Conservation (phyloP, 2,797 vertebrate genomes). For the Synanceia verrucosa region DNA sequence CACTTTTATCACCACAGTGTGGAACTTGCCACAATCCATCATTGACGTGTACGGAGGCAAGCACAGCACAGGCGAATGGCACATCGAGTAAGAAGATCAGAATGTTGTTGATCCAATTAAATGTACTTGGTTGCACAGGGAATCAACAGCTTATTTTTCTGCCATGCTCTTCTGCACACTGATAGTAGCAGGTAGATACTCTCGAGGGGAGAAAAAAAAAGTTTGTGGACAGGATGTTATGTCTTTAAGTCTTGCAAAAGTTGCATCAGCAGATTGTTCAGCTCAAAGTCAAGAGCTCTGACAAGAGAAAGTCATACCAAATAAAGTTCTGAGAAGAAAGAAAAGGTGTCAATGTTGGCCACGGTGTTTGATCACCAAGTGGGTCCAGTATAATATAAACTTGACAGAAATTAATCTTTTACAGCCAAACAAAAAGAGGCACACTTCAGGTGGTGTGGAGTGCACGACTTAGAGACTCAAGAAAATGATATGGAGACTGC, state of each 20-base stretch:
- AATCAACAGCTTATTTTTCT: not conserved
- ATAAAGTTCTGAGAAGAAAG: not conserved
- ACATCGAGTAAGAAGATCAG: constrained; percentile 16
- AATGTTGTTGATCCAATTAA: constrained; percentile 11
- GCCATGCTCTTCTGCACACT: not conserved
- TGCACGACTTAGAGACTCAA: not conserved
- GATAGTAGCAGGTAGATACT: not conserved
- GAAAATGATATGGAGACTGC: not conserved
- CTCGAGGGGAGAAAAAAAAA: not conserved
- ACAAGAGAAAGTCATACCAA: not conserved
- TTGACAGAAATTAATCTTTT: not conserved
- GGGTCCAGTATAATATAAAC: not conserved
- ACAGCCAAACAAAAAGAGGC: not conserved
- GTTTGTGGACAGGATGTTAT: not conserved
- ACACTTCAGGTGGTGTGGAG: not conserved
- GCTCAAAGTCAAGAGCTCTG: not conserved
- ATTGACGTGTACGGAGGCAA: constrained; percentile 41
- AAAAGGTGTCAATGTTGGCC: not conserved
- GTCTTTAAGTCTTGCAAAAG: not conserved
- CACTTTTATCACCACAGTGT: constrained; percentile 69
- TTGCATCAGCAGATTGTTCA: not conserved
- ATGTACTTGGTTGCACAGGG: not conserved
- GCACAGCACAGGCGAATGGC: constrained; percentile 19
- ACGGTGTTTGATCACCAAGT: not conserved
- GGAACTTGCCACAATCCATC: constrained; percentile 68